These are phyloP conservation scores for Agrypnia vestita DNA, from an alignment of 1,140 invertebrate genomes.

Conservation along the genomic window DNA sequence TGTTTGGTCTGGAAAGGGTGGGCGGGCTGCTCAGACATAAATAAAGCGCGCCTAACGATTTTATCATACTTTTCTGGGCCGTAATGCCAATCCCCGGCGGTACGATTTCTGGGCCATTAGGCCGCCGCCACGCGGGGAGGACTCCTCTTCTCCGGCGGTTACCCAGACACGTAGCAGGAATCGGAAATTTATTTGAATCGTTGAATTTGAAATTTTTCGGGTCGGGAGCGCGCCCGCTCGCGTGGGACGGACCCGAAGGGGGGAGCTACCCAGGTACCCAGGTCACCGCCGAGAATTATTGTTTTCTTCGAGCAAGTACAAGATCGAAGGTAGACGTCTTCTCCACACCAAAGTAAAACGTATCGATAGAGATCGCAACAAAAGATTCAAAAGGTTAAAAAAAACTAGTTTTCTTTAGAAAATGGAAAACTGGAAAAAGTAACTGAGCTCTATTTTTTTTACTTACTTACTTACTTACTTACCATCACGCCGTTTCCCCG, in stretches of 20 bases:
- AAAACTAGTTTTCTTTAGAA: too few relatives aligned
- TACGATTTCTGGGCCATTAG: conserved; percentile 1
- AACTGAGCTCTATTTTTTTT: too few relatives aligned
- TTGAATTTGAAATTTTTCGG: conserved; percentile 2
- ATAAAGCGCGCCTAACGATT: conserved; percentile 8
- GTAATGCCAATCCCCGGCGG: not conserved
- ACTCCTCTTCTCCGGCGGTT: not conserved
- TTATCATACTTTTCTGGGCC: not conserved
- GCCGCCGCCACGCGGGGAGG: not conserved
- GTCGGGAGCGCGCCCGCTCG: not conserved
- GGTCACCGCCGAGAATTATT: too few relatives aligned
- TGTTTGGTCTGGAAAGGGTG: too few relatives aligned
- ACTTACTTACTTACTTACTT: too few relatives aligned
- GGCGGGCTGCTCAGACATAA: not conserved
- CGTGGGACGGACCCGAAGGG: not conserved
- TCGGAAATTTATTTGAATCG: conserved; percentile 11
- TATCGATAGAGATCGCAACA: too few relatives aligned
- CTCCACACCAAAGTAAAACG: too few relatives aligned
- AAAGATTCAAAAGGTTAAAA: too few relatives aligned
- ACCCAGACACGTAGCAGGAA: conserved; percentile 2
- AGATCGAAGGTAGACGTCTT: too few relatives aligned
- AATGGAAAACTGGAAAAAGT: too few relatives aligned
- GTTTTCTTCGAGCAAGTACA: too few relatives aligned
- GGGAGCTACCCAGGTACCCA: not conserved
- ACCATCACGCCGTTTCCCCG: too few relatives aligned